Evolutionary conservation across 1,140 invertebrate species (phyloP), one percentile per base, ranked within the genome.

Genomic region (Acyrthosiphon pisum): DNA sequence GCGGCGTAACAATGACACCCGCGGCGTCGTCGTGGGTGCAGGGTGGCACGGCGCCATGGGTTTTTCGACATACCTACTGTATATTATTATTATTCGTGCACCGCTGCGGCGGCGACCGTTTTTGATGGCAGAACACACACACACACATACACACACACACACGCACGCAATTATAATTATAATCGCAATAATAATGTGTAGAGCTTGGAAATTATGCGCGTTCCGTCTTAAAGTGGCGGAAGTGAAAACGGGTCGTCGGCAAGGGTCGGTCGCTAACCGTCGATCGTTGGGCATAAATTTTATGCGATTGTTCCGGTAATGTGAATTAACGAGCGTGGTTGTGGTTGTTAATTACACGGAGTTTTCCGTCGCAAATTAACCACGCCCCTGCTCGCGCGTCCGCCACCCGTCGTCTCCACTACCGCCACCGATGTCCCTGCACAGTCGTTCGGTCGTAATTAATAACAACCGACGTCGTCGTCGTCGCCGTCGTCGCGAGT

Each of bases 221-320:
- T 84, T 44, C 41, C 84, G 90, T 91, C 90, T 91, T 91, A 68
- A 90, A 76, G 90, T 91, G 60, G 90, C 90, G 90, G 68, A 91
- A 91, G 68, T 48, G n/a, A 81, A 83, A 91, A 91, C 44, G 44
- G 22, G 14, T n/a, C 30, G 60, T 26, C 30, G 44, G 56, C 9
- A 50, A 50, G 26, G 26, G 26, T 46, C 90, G 56, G 30, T n/a
- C 22, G 89, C 48, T 37, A 35, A 41, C 60, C 60, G 88, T 50
- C 44, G 89, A 41, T 68, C 89, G 37, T 81, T n/a, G 26, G 6
- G 90, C 81, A 91, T 91, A 76, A n/a, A 76, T 76, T 76, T 48
- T 81, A 91, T 48, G 87, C 48, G 60, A 46, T 83, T 48, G 90
- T 91, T 83, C 90, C 90, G 90, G 90, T 81, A 91, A 91, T 81